Conservation (phyloP, 1,140 invertebrate genomes). For the Bombus sylvicola region DNA sequence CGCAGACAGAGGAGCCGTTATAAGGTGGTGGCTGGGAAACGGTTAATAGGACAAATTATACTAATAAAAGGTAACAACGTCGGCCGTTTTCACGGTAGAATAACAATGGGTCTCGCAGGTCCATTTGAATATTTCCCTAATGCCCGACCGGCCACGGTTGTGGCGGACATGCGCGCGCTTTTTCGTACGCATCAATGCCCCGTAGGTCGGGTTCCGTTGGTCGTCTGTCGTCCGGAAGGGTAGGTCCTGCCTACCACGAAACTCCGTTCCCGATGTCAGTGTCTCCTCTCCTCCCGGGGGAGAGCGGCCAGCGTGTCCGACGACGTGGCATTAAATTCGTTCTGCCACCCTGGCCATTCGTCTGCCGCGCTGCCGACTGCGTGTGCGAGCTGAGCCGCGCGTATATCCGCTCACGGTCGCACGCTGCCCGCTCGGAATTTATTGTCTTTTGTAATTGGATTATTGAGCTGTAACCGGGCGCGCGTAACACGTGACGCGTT, state of each 20-base stretch:
- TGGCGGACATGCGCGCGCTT: constrained; percentile 76
- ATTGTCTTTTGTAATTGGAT: constrained; percentile 56
- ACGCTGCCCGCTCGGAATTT: constrained; percentile 52
- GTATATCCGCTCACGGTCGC: constrained; percentile 41
- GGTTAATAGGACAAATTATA: constrained; percentile 79
- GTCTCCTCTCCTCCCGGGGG: constrained; percentile 31
- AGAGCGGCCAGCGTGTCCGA: constrained; percentile 60
- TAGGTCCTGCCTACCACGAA: constrained; percentile 61
- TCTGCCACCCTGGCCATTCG: constrained; percentile 61
- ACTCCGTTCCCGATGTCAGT: constrained; percentile 52
- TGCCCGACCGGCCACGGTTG: constrained; percentile 52
- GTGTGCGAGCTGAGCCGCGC: constrained; percentile 26
- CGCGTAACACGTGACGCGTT: constrained; percentile 24
- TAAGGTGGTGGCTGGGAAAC: constrained; percentile 71
- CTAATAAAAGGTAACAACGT: constrained; percentile 79
- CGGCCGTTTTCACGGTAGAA: constrained; percentile 79
- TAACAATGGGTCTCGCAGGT: constrained; percentile 75
- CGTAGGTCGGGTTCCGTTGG: constrained; percentile 66
- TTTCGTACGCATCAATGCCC: constrained; percentile 78
- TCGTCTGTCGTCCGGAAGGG: constrained; percentile 75
- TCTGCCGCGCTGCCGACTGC: constrained; percentile 19
- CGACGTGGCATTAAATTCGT: constrained; percentile 67
- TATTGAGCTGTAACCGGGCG: constrained; percentile 32
- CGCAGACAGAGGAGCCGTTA: constrained; percentile 50
- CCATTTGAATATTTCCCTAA: constrained; percentile 79